Evolutionary conservation across 23 tunicate genomes (phyloP), one percentile per base, ranked within the genome.

Genomic region (Halocynthia roretzi): DNA sequence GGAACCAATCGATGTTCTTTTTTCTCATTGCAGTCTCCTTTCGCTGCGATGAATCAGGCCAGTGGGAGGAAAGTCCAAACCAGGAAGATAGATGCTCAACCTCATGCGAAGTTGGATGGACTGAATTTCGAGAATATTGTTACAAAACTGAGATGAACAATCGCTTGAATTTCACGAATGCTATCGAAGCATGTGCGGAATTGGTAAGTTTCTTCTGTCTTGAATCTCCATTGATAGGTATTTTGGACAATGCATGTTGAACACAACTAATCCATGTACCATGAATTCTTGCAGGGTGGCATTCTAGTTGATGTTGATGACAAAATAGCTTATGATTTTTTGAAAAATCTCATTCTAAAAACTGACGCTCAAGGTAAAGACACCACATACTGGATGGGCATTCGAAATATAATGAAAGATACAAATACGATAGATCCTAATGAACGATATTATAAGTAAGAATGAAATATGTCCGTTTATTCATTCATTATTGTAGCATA

Each of bases 271-370:
- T 31, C 44, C 44, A 31, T 31, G 44, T 4, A 31, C 44, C 44
- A 31, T 50, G 52, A 68, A 17, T 60, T 52, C 6, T 8, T 65
- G 0, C 84, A 89, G 96, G 75, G 57, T 56, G 96, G 66, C 8
- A 80, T 82, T 52, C 51, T 89, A 52, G 83, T 88, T 17, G 96
- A 89, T 62, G 11, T 89, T n/a, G 79, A 89, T 50, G 96, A 89
- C 66, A 81, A 80, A 54, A 19, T 69, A 23, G 85, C 72, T 23
- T 89, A 80, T 61, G 83, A 83, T 52, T 89, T 89, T 62, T 44
- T 83, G 40, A 67, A 58, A 48, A 53, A 89, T 52, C 52, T 83
- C 22, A 53, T 89, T 8, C 50, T 52, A 50, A 50, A 48, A 10
- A 49, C 57, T 23, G 85, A 68, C 62, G 62, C 8, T 7, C 72